Evolutionary conservation across 2,888 invertebrate species (phyloP), one percentile per base, ranked within the genome.

Genomic region (Cheilosia variabilis): DNA sequence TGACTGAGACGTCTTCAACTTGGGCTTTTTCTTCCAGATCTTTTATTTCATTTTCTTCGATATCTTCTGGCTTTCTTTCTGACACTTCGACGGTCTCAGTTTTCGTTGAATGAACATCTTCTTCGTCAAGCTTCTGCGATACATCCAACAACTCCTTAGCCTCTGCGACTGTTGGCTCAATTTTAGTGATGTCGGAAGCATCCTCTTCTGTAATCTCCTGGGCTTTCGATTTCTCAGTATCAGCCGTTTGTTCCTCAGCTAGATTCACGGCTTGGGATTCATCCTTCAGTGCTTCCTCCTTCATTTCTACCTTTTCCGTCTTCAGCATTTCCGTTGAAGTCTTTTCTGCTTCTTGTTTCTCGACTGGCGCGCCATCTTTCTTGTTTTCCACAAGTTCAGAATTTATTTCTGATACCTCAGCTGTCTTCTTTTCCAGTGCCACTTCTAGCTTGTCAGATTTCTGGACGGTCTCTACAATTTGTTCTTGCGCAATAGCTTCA

Each of bases 31-130:
- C 9, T 5, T 22, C 41, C 2, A 37, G 10, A 2, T 41, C 37
- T 27, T 17, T 13, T 15, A 37, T 13, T 27, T 7, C 4, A 3
- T 73, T 34, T 6, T 55, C 19, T 34, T 63, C 43, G 17, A 72
- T 24, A 19, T 53, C 43, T 19, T 72, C 72, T 7, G 53, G 7
- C 43, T 34, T 34, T 22, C 37, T 52, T 50, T 52, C 73, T 17
- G 63, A 52, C 15, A 65, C 1, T 5, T 50, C 41, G 1, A 17
- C 19, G 10, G 6, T 19, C 9, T 19, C 19, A 7, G 17, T 7
- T 45, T 45, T 6, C 9, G 19, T 17, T 7, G 6, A 19, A 9
- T 47, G 9, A 6, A 47, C 47, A 19, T 47, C 19, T 10, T 10
- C 17, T 47, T 17, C 17, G 0, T 19, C 47, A 9, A 17, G 19